Evolutionary conservation across 2,113 vertebrate species (phyloP), one percentile per base, ranked within the genome.

Genomic region (Poeciliopsis retropinna): DNA sequence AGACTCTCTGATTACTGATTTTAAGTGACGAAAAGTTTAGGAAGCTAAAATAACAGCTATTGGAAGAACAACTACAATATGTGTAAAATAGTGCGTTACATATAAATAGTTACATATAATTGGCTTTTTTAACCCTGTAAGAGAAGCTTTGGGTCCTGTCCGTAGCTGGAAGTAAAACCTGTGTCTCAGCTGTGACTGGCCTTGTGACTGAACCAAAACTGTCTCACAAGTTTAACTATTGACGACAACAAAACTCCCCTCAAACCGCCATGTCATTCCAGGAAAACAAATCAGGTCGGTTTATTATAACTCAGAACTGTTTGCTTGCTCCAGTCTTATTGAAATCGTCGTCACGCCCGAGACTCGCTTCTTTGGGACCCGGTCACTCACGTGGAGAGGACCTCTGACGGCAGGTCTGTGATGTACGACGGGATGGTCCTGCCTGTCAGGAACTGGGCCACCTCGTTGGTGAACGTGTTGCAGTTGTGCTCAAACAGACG

Each of bases 401-500:
- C 94, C 92, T 99, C 98, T 34, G 97, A 95, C 11, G 98, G 98
- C 83, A 99, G 96, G 92, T 99, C 97, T 0, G 97, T 99, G 92
- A 99, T 99, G 85, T 99, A 97, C 22, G 97, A 96, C 30, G 98
- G 98, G 82, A 99, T 99, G 86, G 97, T 94, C 77, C 87, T 93
- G 75, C 98, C 98, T 0, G 98, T 99, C 90, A 99, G 94, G 89
- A 99, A 99, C 92, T 99, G 98, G 70, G 97, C 96, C 84, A 99
- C 96, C 94, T 99, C 98, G 2, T 98, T 97, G 90, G 95, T 98
- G 88, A 99, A 99, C 67, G 97, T 97, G 94, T 99, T 99, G 92
- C 98, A 99, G 93, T 99, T 99, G 93, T 97, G 96, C 89, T 99
- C 97, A 89, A 99, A 98, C 83, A 99, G 91, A 51, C 97, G 96